Percentiles rank a stretch among this genome's conserved stretches.
Evolutionary conservation across 2,797 vertebrate species (phyloP).

Genomic region (Gephyroberyx darwinii): DNA sequence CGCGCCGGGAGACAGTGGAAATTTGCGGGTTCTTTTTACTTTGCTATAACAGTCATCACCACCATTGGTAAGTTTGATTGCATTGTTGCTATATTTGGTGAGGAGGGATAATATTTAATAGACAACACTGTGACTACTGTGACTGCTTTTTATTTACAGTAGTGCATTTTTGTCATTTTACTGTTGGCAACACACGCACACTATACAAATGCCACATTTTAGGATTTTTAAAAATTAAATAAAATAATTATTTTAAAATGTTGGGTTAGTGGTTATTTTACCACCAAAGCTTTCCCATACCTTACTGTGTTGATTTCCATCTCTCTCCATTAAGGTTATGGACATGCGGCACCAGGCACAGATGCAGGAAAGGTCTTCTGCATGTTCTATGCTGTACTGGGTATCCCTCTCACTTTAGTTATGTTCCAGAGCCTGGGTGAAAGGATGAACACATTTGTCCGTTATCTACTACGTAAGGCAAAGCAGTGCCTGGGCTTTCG

Average conservation of each 20-base stretch:
- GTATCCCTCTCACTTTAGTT: slow-evolving; percentile 95
- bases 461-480: slow-evolving; percentile 87
- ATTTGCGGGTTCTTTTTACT: slow-evolving; percentile 95
- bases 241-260: no score
- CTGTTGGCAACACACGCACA: no score
- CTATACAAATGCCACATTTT: background rate
- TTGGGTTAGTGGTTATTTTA: slow-evolving; percentile 9
- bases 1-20: slow-evolving; percentile 93
- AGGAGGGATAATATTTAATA: background rate
- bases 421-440: slow-evolving; percentile 99
- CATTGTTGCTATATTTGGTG: background rate
- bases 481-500: slow-evolving; percentile 90
- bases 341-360: slow-evolving; percentile 93
- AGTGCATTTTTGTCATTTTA: no score
- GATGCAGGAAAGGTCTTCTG: slow-evolving; percentile 97
- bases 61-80: slow-evolving; percentile 88
- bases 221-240: background rate
- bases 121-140: background rate
- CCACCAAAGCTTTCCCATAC: slow-evolving; percentile 7
- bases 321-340: slow-evolving; percentile 85
- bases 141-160: no score
- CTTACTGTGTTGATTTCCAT: slow-evolving; percentile 41
- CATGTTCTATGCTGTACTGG: slow-evolving; percentile 97
- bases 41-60: slow-evolving; percentile 96
- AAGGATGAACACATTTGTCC: slow-evolving; percentile 94